Percentiles rank a stretch among this genome's conserved stretches.
Conservation (phyloP, 2,888 invertebrate species). For the Eledone cirrhosa region DNA sequence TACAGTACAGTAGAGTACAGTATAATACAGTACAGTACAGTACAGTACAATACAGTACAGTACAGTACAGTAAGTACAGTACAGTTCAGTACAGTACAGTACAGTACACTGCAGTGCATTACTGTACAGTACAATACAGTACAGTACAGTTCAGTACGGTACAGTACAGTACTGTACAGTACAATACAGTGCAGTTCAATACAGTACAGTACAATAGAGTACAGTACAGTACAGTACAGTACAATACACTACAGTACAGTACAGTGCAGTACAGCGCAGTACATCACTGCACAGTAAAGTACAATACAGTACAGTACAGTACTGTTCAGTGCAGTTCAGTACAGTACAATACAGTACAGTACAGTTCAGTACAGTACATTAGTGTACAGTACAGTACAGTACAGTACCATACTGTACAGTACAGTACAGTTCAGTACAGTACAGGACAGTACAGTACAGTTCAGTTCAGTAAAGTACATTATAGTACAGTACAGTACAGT, state of each 20-base stretch:
- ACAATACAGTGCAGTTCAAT: slow-evolving; percentile 33
- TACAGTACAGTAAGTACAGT: no score
- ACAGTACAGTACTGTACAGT: not conserved
- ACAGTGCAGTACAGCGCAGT: no score
- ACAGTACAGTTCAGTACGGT: not conserved
- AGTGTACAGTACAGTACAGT: not conserved
- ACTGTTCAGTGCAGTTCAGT: not conserved
- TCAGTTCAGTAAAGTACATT: no score
- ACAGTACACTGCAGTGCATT: no score
- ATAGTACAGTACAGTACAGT: not conserved
- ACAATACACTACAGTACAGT: no score
- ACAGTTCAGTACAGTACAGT: no score
- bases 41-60: slow-evolving; percentile 24
- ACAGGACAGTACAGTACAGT: no score
- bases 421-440: no score
- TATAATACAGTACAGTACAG: slow-evolving; percentile 34
- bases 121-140: not conserved
- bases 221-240: no score
- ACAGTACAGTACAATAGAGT: slow-evolving; percentile 33
- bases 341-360: not conserved
- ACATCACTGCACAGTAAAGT: no score
- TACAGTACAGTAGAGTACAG: slow-evolving; percentile 33
- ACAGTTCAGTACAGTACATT: not conserved
- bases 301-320: slow-evolving; percentile 7
- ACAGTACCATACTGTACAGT: no score